A percentile compares a stretch with the other conserved stretches of the same genome.
Evolutionary conservation across 2,888 invertebrate genomes (phyloP).

Genomic region (Platycheirus rosarum): DNA sequence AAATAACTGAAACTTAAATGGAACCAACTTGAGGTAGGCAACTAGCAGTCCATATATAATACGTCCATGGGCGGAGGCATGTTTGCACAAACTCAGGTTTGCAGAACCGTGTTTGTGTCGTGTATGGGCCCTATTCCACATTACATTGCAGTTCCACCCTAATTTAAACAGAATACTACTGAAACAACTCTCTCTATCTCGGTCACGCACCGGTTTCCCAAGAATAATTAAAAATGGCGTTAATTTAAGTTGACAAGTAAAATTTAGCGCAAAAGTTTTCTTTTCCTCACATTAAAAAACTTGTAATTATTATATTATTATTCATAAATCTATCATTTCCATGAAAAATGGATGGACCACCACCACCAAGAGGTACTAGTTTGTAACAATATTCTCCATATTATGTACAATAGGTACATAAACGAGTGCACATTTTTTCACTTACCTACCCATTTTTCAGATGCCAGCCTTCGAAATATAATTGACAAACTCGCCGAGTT

Average conservation of each 20-base stretch:
- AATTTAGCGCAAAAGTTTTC: constrained; percentile 62
- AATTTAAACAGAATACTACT: background rate
- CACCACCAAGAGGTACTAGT: constrained; percentile 71
- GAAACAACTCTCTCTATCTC: constrained; percentile 24
- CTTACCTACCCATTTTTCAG: constrained; percentile 80
- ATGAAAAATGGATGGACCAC: constrained; percentile 71
- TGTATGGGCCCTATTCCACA: too few relatives aligned
- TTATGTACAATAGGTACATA: background rate
- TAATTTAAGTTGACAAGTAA: constrained; percentile 62
- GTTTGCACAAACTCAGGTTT: too few relatives aligned
- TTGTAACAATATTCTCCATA: background rate
- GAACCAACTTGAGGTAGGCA: too few relatives aligned
- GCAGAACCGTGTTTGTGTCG: too few relatives aligned
- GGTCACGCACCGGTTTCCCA: constrained; percentile 43
- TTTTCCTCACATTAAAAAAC: constrained; percentile 16
- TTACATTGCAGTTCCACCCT: constrained; percentile 11
- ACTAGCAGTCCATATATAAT: too few relatives aligned
- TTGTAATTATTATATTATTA: constrained; percentile 1
- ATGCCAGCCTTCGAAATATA: constrained; percentile 97
- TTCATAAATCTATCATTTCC: constrained; percentile 7
- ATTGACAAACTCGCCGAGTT: constrained; percentile 99
- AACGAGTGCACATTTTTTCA: constrained; percentile 18
- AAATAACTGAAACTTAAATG: too few relatives aligned
- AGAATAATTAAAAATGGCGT: constrained; percentile 64
- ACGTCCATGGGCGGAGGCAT: too few relatives aligned